phyloP scores from a whole-genome alignment of 2,888 invertebrate genomes.

The Philhelius pedissequus region DNA sequence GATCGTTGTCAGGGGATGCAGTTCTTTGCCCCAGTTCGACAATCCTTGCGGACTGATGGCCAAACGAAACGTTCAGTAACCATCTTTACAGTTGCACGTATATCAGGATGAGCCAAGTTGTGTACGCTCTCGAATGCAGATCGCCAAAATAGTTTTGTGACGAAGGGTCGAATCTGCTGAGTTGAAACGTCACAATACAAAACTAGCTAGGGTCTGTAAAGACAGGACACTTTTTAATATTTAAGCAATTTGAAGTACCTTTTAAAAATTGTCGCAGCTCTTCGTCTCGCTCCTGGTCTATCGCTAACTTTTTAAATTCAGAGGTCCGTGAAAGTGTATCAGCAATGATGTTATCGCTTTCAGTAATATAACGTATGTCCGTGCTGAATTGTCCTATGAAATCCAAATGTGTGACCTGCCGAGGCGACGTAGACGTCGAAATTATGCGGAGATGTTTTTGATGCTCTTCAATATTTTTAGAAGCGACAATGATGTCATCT shows the following conservation, averaged over 20 bases:
- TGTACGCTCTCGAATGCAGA: constrained; percentile 8
- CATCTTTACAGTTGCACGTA: neutral
- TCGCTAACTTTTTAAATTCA: neutral
- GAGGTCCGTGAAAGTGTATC: constrained; percentile 69
- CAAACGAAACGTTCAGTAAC: too few relatives aligned
- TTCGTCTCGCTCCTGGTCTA: neutral
- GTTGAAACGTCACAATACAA: neutral
- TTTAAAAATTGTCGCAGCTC: constrained; percentile 1
- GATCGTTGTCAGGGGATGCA: neutral
- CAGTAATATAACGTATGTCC: constrained; percentile 28
- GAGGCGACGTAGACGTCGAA: constrained; percentile 70
- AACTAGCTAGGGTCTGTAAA: neutral
- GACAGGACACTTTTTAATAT: neutral
- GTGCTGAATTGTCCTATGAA: constrained; percentile 69
- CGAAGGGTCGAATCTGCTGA: neutral
- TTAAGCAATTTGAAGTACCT: neutral
- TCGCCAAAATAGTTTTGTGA: neutral
- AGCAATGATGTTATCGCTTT: constrained; percentile 59
- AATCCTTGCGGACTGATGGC: too few relatives aligned
- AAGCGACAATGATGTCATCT: neutral
- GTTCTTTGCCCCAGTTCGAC: too few relatives aligned
- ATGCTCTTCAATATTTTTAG: too few relatives aligned
- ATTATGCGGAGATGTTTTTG: too few relatives aligned
- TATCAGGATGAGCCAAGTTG: constrained; percentile 11
- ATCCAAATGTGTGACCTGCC: constrained; percentile 74